Conservation (phyloP, 1,140 invertebrate species). For the Antheraea pernyi region DNA sequence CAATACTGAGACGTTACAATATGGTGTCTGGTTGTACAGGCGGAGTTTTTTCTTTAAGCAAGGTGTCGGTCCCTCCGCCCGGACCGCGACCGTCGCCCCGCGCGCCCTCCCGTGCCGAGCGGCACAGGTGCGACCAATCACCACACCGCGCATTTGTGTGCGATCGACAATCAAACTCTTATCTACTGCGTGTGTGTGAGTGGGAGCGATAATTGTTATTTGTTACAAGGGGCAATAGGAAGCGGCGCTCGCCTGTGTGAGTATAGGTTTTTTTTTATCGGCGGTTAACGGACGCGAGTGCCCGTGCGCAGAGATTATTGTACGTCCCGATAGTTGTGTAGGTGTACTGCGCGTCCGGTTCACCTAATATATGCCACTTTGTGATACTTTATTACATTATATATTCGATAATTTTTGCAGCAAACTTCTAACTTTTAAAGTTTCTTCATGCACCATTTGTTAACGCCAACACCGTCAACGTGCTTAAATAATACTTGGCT, state of each 20-base stretch:
- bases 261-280: conserved; percentile 44
- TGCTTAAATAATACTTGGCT: no score
- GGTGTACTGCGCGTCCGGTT: conserved; percentile 29
- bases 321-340: conserved; percentile 42
- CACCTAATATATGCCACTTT: not conserved
- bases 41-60: conserved; percentile 39
- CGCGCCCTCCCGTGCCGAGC: not conserved
- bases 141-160: conserved; percentile 29
- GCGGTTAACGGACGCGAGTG: conserved; percentile 49
- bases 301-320: conserved; percentile 48
- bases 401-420: no score
- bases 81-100: conserved; percentile 15
- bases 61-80: conserved; percentile 7
- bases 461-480: no score
- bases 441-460: no score
- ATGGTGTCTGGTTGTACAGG: conserved; percentile 33
- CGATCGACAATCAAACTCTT: conserved; percentile 43
- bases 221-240: conserved; percentile 47
- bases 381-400: not conserved
- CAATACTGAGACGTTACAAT: conserved; percentile 30
- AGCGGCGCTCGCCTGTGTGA: conserved; percentile 38
- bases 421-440: no score
- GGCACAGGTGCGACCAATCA: conserved; percentile 65
- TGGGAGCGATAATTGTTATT: conserved; percentile 53
- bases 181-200: conserved; percentile 33